Conservation (phyloP, 2,888 invertebrate species). For the Chloroclysta siterata region DNA sequence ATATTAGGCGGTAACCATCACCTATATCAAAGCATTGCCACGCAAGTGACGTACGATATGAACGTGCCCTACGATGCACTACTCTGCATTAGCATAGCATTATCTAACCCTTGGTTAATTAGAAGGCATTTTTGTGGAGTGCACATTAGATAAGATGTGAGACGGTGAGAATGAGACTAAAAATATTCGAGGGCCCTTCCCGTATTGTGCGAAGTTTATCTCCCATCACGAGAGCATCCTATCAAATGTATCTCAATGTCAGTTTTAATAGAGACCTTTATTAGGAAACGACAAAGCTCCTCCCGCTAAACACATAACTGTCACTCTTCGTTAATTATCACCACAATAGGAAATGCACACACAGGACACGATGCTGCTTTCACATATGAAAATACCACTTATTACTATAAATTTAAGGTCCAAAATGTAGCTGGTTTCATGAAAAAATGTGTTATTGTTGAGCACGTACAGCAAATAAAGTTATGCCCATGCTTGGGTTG, state of each 20-base stretch:
- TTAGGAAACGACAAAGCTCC: slow-evolving; percentile 54
- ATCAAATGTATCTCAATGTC: slow-evolving; percentile 27
- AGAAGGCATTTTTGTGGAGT: too few species aligned
- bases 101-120: too few species aligned
- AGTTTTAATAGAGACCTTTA: slow-evolving; percentile 43
- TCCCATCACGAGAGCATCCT: slow-evolving; percentile 17
- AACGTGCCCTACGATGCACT: too few species aligned
- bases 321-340: slow-evolving; percentile 58
- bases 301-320: slow-evolving; percentile 52
- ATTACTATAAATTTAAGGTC: slow-evolving; percentile 13
- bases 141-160: too few species aligned
- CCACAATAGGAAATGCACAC: slow-evolving; percentile 44
- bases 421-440: slow-evolving; percentile 9
- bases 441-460: slow-evolving; percentile 27
- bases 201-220: neutral
- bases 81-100: too few species aligned
- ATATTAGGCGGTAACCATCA: too few species aligned
- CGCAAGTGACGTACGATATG: too few species aligned
- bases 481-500: slow-evolving; percentile 20
- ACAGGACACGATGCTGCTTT: slow-evolving; percentile 23
- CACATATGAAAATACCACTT: slow-evolving; percentile 22
- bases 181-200: too few species aligned
- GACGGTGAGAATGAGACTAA: too few species aligned
- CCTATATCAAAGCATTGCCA: too few species aligned
- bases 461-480: slow-evolving; percentile 38